phyloP scores from a whole-genome alignment of 2,888 invertebrate genomes.

The Atrina japonica region DNA sequence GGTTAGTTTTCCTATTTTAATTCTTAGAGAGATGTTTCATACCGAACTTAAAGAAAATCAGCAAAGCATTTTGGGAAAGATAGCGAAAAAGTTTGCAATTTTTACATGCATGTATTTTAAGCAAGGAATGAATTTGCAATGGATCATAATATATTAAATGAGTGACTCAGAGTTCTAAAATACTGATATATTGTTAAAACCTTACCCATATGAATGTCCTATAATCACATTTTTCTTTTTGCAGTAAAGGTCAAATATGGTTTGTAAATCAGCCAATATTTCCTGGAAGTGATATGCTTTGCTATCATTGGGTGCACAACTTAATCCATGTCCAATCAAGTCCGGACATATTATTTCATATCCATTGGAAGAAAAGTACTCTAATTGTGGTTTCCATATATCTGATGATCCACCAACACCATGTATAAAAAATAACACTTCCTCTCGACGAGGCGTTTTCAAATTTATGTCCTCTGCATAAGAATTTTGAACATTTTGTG shows the following conservation, averaged over 20 bases:
- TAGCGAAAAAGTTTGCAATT: not conserved
- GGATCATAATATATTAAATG: not conserved
- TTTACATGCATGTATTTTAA: no score
- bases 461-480: no score
- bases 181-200: not conserved
- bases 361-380: slow-evolving; percentile 83
- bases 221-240: slow-evolving; percentile 84
- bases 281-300: slow-evolving; percentile 84
- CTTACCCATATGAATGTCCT: slow-evolving; percentile 87
- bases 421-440: slow-evolving; percentile 84
- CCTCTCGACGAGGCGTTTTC: slow-evolving; percentile 38
- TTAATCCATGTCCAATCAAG: slow-evolving; percentile 86
- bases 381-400: slow-evolving; percentile 84
- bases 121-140: no score
- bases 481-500: no score
- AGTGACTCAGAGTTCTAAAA: not conserved
- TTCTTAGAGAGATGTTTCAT: no score
- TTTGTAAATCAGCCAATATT: slow-evolving; percentile 84
- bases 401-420: slow-evolving; percentile 86
- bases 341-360: slow-evolving; percentile 86
- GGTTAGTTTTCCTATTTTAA: no score
- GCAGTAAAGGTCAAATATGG: slow-evolving; percentile 85
- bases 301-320: slow-evolving; percentile 84
- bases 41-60: no score
- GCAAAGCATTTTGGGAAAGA: no score